These are phyloP conservation scores for Cryptophagus acutangulus DNA, from an alignment of 2,888 invertebrate genomes.

Conservation along the genomic window DNA sequence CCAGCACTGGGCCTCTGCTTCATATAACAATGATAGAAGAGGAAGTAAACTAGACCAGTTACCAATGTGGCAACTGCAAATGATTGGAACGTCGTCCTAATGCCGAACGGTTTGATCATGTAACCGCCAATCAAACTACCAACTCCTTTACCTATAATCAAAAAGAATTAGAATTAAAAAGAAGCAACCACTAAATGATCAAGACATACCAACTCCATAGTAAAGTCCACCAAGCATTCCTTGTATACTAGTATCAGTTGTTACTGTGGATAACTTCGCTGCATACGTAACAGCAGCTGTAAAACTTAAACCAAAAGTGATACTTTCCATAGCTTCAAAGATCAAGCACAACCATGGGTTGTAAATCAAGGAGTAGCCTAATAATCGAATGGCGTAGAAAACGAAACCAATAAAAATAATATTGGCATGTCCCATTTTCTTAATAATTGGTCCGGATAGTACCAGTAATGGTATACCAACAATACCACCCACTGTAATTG, in stretches of 20 bases:
- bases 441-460: conserved; percentile 71
- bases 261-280: conserved; percentile 65
- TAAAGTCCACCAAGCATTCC: conserved; percentile 75
- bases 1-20: conserved; percentile 53
- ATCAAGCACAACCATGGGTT: conserved; percentile 71
- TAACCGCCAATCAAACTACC: conserved; percentile 74
- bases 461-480: conserved; percentile 71
- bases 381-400: conserved; percentile 66
- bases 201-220: conserved; percentile 66
- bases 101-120: conserved; percentile 67
- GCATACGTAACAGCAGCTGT: conserved; percentile 76
- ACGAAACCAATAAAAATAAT: conserved; percentile 72
- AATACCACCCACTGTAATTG: conserved; percentile 72
- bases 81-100: conserved; percentile 66
- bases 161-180: conserved; percentile 7
- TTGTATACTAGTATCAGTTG: conserved; percentile 72
- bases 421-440: conserved; percentile 69
- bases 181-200: not conserved
- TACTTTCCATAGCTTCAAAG: conserved; percentile 73
- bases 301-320: conserved; percentile 69
- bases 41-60: conserved; percentile 63
- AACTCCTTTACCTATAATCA: conserved; percentile 62
- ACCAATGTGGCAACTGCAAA: conserved; percentile 60
- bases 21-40: conserved; percentile 64
- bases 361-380: conserved; percentile 71